These are phyloP conservation scores for Pseudomyrmex flavicornis DNA, from an alignment of 1,140 invertebrate species.

Conservation along the genomic window DNA sequence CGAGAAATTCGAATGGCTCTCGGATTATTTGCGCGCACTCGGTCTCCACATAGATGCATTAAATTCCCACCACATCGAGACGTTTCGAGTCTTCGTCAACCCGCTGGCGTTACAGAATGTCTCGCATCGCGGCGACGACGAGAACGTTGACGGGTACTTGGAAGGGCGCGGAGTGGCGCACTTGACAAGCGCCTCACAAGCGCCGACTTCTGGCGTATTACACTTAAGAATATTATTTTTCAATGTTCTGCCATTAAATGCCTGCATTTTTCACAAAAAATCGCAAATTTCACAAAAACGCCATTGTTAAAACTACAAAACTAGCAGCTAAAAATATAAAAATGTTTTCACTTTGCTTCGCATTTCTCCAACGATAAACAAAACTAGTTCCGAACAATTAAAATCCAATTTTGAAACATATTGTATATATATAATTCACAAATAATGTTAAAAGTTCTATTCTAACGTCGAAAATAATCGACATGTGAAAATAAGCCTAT, in stretches of 20 bases:
- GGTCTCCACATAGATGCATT: conserved; percentile 69
- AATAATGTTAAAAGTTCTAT: not conserved
- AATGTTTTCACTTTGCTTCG: not conserved
- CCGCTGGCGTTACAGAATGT: conserved; percentile 58
- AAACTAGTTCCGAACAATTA: not conserved
- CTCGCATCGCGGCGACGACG: conserved; percentile 43
- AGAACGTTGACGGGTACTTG: conserved; percentile 71
- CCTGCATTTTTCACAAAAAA: not conserved
- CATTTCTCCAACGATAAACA: not conserved
- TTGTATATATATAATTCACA: not conserved
- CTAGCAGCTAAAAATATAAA: not conserved
- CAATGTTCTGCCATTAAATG: not conserved
- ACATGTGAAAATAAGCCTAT: not conserved
- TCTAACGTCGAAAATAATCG: not conserved
- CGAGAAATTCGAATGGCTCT: conserved; percentile 44
- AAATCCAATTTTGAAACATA: not conserved
- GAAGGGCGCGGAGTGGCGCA: conserved; percentile 73
- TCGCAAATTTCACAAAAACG: not conserved
- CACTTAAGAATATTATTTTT: conserved; percentile 62
- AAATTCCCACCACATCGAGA: conserved; percentile 68
- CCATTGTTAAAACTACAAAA: not conserved
- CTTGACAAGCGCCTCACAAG: conserved; percentile 71
- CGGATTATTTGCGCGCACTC: conserved; percentile 49
- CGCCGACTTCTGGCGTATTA: conserved; percentile 63
- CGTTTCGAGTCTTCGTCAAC: conserved; percentile 56